Conservation (phyloP, 2,888 invertebrate genomes). For the Megastigmus dorsalis region DNA sequence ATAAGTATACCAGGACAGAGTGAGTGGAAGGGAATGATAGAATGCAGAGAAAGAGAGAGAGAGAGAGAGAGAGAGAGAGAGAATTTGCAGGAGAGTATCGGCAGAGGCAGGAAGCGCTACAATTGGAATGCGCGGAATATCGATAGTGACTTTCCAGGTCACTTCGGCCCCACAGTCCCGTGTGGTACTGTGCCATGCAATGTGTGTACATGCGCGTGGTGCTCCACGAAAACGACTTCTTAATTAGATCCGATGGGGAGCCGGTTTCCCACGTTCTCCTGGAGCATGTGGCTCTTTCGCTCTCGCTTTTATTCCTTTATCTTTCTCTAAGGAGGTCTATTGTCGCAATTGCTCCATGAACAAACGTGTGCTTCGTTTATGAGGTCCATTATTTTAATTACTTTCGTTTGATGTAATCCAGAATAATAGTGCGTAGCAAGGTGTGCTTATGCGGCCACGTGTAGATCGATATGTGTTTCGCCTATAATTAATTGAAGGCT, state of each 20-base stretch:
- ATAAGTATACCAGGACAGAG: too few relatives aligned
- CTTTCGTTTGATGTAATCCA: too few relatives aligned
- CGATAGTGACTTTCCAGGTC: conserved; percentile 38
- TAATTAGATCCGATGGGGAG: conserved; percentile 42
- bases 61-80: background rate
- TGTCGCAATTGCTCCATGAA: too few relatives aligned
- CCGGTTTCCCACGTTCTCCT: conserved; percentile 1
- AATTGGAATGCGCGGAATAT: conserved; percentile 35
- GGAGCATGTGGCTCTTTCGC: background rate
- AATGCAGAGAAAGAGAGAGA: background rate
- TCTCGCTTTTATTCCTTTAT: background rate
- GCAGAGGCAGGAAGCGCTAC: conserved; percentile 13
- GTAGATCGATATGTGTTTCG: too few relatives aligned
- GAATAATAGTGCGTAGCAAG: too few relatives aligned
- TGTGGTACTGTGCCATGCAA: background rate
- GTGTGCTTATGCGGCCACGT: too few relatives aligned
- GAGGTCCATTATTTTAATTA: too few relatives aligned
- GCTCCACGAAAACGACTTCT: conserved; percentile 31
- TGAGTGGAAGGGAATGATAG: too few relatives aligned
- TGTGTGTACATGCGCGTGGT: background rate
- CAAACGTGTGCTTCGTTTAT: too few relatives aligned
- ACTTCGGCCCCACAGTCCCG: background rate
- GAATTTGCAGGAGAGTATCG: background rate
- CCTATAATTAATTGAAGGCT: too few relatives aligned
- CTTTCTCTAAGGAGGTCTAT: too few relatives aligned